phyloP scores from a whole-genome alignment of 2,888 invertebrate genomes.

The Taenaris catops region DNA sequence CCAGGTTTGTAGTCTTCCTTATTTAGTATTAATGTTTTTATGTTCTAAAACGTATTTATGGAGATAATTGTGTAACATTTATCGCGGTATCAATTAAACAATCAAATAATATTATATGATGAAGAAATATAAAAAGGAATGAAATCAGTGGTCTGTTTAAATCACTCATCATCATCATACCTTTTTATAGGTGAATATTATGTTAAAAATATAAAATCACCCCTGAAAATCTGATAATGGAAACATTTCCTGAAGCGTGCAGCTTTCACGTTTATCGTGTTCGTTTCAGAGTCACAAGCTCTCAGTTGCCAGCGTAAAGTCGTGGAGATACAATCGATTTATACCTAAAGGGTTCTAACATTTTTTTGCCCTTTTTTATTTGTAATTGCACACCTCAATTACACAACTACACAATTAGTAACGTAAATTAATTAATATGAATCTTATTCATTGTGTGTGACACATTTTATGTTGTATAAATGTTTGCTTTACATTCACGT shows the following conservation, averaged over 20 bases:
- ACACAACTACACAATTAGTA: too few species aligned
- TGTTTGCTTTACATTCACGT: slow-evolving; percentile 63
- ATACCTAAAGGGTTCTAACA: slow-evolving; percentile 1
- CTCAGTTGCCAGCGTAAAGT: slow-evolving; percentile 48
- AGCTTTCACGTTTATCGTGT: slow-evolving; percentile 37
- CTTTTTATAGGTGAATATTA: too few species aligned
- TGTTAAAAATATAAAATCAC: slow-evolving; percentile 1
- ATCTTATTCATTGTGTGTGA: too few species aligned
- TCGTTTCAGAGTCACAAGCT: slow-evolving; percentile 39
- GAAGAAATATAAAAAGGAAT: too few species aligned
- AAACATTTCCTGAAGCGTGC: slow-evolving; percentile 46
- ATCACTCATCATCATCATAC: background rate
- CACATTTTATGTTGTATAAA: slow-evolving; percentile 49
- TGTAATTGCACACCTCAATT: background rate
- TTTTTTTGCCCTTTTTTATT: background rate
- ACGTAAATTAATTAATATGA: too few species aligned
- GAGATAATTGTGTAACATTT: too few species aligned
- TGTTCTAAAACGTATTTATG: too few species aligned
- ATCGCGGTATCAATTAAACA: too few species aligned
- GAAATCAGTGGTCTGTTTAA: too few species aligned
- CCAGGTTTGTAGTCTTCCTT: too few species aligned
- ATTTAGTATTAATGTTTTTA: too few species aligned
- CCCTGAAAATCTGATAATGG: slow-evolving; percentile 31
- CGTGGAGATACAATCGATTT: slow-evolving; percentile 17
- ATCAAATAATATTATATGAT: too few species aligned